Evolutionary conservation across 2,888 invertebrate species (phyloP), one percentile per base, ranked within the genome.

Genomic region (Stomorhina lunata): DNA sequence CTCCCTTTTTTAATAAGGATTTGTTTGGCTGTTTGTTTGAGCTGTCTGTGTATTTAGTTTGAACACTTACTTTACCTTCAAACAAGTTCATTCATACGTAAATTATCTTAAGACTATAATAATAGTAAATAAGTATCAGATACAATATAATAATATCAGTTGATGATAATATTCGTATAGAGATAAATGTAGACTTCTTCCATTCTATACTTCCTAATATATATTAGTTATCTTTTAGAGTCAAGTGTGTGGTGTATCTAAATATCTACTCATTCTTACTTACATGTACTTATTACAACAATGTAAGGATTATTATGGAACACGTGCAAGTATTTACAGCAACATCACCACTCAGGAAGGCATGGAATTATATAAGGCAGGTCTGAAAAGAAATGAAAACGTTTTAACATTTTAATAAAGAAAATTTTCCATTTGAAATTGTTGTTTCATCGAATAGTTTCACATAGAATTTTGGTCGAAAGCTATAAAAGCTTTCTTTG

Each of bases 291-390:
- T 72, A 66, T 79, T 66, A 72, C 65, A 79, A 79, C 79, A 79
- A 79, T 78, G 69, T 79, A 71, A 59, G 59, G 82, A 75, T 82
- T 79, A 82, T 82, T 82, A 79, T 59, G 20, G 75, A 57, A 59
- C 63, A 69, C 43, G 45, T 69, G 48, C 27, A 32, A 2, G 53
- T 59, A 65, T 55, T 55, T 78, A 20, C 32, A 55, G 27, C 78
- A 71, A 15, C 27, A n/a, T n/a, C n/a, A 75, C 65, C 34, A 34
- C 27, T 48, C n/a, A 4, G n/a, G 34, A 25, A 45, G 17, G 34
- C 29, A 65, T 32, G 43, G 7, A 17, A 55, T 2, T 9, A 22
- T 59, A 22, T 17, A n/a, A 27, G 72, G 32, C 61, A 27, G 20
- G 27, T 10, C 0, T 71, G 40, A 40, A 15, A 50, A 73, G 4